Percentiles rank a stretch among this genome's conserved stretches.
These are phyloP conservation scores for Carduelis carduelis DNA, from an alignment of 2,797 vertebrate species.

Conservation along the genomic window DNA sequence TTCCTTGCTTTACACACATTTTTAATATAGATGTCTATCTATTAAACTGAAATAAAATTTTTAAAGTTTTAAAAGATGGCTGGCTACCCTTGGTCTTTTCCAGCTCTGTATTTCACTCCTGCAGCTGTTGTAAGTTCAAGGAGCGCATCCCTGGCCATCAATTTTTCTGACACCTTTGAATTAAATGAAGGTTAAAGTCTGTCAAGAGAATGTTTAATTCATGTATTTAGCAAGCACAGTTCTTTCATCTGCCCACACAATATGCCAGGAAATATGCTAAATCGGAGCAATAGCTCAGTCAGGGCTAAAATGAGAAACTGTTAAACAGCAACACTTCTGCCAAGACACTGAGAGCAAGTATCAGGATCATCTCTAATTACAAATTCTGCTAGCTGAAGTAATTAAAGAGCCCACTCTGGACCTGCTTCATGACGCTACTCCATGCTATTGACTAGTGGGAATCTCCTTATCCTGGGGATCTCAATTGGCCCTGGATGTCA, in stretches of 20 bases:
- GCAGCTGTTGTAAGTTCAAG: neutral
- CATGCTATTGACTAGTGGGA: neutral
- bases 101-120: neutral
- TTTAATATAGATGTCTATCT: neutral
- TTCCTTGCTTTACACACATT: neutral
- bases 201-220: slow-evolving; percentile 42
- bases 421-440: neutral
- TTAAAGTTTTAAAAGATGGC: neutral
- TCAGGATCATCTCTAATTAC: neutral
- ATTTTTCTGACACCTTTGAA: slow-evolving; percentile 45
- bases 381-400: neutral
- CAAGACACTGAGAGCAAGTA: neutral
- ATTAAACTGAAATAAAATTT: neutral
- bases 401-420: neutral
- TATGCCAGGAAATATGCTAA: slow-evolving; percentile 41
- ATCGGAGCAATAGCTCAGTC: slow-evolving; percentile 37
- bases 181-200: slow-evolving; percentile 46
- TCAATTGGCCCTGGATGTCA: neutral
- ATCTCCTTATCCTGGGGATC: neutral
- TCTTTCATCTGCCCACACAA: slow-evolving; percentile 52
- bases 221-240: slow-evolving; percentile 12
- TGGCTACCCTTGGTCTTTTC: neutral
- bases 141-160: neutral
- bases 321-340: slow-evolving; percentile 1
- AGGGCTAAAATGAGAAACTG: slow-evolving; percentile 29